Conservation (phyloP, 2,797 vertebrate species). For the Trachops cirrhosus region DNA sequence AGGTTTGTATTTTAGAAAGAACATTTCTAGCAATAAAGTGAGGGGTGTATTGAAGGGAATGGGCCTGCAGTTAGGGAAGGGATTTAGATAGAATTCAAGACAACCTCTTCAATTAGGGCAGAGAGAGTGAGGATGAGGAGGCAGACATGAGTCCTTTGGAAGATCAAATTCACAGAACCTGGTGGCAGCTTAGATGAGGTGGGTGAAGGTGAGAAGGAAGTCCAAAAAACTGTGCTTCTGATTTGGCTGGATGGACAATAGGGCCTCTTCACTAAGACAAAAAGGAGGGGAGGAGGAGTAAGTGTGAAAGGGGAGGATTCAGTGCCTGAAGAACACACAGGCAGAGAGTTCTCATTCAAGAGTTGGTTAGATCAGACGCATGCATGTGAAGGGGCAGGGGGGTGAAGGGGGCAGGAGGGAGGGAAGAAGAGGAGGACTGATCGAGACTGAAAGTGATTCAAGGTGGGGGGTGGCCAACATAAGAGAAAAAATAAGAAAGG, state of each 20-base stretch:
- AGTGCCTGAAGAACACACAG: not conserved
- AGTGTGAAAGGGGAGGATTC: not conserved
- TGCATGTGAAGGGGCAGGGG: not conserved
- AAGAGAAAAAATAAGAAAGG: not conserved
- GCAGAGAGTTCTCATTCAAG: not conserved
- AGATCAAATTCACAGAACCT: not conserved
- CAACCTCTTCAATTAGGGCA: not conserved
- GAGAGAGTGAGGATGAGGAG: not conserved
- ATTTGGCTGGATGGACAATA: not conserved
- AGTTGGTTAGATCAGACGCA: not conserved
- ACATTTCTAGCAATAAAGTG: not conserved
- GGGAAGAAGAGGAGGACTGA: too few species aligned
- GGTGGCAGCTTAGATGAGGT: too few species aligned
- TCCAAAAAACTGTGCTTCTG: not conserved
- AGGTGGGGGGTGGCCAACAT: not conserved
- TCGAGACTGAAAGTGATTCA: not conserved
- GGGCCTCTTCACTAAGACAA: not conserved
- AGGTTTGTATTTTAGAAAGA: not conserved
- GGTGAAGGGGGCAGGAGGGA: accelerated
- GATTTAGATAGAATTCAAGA: not conserved
- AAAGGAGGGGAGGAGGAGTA: not conserved
- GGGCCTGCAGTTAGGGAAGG: not conserved
- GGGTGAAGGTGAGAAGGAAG: not conserved
- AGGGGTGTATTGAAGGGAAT: not conserved
- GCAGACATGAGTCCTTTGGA: not conserved